These are phyloP conservation scores for Hylyphantes graminicola DNA, from an alignment of 1,140 invertebrate species.

Conservation along the genomic window DNA sequence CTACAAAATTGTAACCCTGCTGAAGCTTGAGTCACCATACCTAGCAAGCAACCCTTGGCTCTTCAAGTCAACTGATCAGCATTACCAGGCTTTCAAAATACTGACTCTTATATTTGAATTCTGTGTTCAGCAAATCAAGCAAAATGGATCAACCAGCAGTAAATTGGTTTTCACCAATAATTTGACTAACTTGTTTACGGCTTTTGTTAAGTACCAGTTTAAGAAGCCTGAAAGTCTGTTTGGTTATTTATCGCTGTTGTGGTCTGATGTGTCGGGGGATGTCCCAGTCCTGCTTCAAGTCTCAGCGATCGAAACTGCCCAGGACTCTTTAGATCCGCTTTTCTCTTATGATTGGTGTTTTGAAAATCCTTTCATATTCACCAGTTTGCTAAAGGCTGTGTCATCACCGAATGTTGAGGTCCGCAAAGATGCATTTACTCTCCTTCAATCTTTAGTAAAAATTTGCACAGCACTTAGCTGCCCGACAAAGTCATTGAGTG, in stretches of 20 bases:
- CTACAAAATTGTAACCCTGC: background rate
- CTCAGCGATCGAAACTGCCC: background rate
- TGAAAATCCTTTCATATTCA: background rate
- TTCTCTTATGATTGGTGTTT: conserved; percentile 28
- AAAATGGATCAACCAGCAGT: background rate
- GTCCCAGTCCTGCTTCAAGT: background rate
- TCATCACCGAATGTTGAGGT: background rate
- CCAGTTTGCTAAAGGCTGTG: conserved; percentile 3
- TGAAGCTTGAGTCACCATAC: background rate
- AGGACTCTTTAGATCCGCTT: background rate
- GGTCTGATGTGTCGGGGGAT: background rate
- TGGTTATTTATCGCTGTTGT: conserved; percentile 27
- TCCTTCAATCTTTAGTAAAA: conserved; percentile 6
- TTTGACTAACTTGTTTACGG: background rate
- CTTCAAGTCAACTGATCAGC: background rate
- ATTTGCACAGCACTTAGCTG: background rate
- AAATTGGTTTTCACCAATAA: background rate
- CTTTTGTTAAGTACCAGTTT: conserved; percentile 15
- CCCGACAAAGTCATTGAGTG: background rate
- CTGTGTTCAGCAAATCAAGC: conserved; percentile 8
- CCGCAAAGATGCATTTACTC: background rate
- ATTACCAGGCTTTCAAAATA: background rate
- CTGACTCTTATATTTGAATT: conserved; percentile 25
- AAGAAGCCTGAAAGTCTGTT: background rate
- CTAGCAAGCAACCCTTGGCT: background rate